Percentiles rank a stretch among this genome's conserved stretches.
Conservation (phyloP, 2,113 vertebrate genomes). For the Labeo catla region DNA sequence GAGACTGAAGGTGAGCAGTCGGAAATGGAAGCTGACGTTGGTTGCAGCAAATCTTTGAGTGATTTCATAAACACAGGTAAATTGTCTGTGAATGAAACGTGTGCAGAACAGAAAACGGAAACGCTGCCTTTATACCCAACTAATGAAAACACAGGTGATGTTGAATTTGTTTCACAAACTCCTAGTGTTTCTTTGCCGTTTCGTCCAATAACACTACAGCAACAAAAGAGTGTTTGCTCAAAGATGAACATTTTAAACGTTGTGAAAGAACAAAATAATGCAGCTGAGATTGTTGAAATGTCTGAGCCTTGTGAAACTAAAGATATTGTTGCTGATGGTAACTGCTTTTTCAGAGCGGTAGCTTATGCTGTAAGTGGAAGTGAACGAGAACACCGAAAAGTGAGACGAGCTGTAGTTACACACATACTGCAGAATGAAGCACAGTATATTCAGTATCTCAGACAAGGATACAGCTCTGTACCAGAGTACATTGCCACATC, state of each 20-base stretch:
- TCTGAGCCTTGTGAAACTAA: neutral
- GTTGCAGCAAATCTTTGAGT: too few relatives aligned
- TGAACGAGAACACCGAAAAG: neutral
- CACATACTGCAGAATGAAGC: neutral
- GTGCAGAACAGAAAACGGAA: too few relatives aligned
- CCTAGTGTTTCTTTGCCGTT: neutral
- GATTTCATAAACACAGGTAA: too few relatives aligned
- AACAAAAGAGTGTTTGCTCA: neutral
- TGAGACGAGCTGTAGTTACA: neutral
- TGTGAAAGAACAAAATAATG: neutral
- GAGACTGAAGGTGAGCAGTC: too few relatives aligned
- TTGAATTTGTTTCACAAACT: neutral
- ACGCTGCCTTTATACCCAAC: too few relatives aligned
- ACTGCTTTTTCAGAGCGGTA: neutral
- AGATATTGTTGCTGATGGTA: neutral
- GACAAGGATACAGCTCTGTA: neutral
- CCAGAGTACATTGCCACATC: neutral
- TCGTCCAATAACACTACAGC: constrained; percentile 8
- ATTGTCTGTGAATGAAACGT: too few relatives aligned
- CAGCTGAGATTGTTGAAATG: neutral
- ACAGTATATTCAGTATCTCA: neutral
- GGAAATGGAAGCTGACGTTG: too few relatives aligned
- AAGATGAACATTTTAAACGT: neutral
- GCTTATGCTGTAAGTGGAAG: neutral
- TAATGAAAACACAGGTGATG: neutral